phyloP scores from a whole-genome alignment of 1,140 invertebrate genomes.

The Platorchestia sp. region DNA sequence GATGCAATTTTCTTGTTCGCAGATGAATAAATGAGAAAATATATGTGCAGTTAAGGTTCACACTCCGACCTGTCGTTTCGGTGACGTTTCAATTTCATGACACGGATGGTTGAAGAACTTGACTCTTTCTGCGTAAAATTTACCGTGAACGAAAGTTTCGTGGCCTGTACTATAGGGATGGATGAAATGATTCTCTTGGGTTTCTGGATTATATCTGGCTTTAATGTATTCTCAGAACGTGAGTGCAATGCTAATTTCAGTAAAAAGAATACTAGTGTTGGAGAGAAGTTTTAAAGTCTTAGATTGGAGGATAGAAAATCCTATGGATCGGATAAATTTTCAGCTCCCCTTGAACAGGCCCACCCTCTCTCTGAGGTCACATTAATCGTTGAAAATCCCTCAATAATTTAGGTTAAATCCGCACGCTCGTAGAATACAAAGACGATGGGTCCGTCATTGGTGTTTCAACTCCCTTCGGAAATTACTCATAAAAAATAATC shows the following conservation, averaged over 20 bases:
- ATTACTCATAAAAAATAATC: background rate
- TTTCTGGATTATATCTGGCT: background rate
- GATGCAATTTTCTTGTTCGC: background rate
- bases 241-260: background rate
- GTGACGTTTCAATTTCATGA: slow-evolving; percentile 35
- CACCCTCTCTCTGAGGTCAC: background rate
- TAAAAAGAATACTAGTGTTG: background rate
- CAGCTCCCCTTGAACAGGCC: background rate
- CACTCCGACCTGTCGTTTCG: background rate
- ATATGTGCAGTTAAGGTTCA: slow-evolving; percentile 8
- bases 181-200: background rate
- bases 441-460: background rate
- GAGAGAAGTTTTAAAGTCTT: slow-evolving; percentile 34
- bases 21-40: slow-evolving; percentile 27
- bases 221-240: slow-evolving; percentile 37
- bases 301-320: background rate
- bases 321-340: slow-evolving; percentile 18
- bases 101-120: background rate
- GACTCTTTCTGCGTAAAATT: background rate
- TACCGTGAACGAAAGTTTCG: background rate
- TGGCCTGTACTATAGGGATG: background rate
- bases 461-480: background rate
- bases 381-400: slow-evolving; percentile 32
- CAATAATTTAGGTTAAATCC: slow-evolving; percentile 37
- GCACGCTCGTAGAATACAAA: slow-evolving; percentile 11